phyloP scores from a whole-genome alignment of 2,797 vertebrate genomes.

The Phrynocephalus guinanensis region DNA sequence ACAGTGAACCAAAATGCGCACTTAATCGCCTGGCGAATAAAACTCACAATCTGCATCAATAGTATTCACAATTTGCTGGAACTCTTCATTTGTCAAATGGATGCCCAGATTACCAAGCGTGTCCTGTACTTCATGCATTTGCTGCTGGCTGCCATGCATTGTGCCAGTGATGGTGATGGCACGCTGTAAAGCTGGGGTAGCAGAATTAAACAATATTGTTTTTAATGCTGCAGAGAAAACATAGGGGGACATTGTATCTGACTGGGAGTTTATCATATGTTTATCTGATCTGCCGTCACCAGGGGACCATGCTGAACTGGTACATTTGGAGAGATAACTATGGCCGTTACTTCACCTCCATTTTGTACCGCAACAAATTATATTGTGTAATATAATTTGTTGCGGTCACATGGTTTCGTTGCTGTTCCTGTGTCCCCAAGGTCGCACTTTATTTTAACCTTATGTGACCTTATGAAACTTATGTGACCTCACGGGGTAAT shows the following conservation, averaged over 20 bases:
- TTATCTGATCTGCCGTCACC: neutral
- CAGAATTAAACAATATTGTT: neutral
- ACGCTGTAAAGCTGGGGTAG: slow-evolving; percentile 15
- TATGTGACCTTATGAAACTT: too few species aligned
- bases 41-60: slow-evolving; percentile 39
- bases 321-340: neutral
- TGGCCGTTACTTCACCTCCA: too few species aligned
- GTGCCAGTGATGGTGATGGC: neutral
- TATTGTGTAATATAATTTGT: too few species aligned
- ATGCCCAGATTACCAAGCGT: slow-evolving; percentile 39
- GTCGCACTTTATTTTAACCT: too few species aligned
- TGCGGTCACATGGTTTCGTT: too few species aligned
- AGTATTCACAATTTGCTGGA: slow-evolving; percentile 15
- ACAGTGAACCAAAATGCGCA: neutral
- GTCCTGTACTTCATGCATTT: slow-evolving; percentile 21
- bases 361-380: too few species aligned
- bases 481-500: too few species aligned
- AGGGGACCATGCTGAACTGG: neutral
- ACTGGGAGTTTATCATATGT: neutral
- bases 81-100: slow-evolving; percentile 30
- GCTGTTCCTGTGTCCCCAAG: too few species aligned
- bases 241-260: neutral
- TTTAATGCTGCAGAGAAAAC: neutral
- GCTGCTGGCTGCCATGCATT: slow-evolving; percentile 13
- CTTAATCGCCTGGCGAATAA: neutral